Evolutionary conservation across 2,888 invertebrate species (phyloP), one percentile per base, ranked within the genome.

Genomic region (Oligia latruncula): DNA sequence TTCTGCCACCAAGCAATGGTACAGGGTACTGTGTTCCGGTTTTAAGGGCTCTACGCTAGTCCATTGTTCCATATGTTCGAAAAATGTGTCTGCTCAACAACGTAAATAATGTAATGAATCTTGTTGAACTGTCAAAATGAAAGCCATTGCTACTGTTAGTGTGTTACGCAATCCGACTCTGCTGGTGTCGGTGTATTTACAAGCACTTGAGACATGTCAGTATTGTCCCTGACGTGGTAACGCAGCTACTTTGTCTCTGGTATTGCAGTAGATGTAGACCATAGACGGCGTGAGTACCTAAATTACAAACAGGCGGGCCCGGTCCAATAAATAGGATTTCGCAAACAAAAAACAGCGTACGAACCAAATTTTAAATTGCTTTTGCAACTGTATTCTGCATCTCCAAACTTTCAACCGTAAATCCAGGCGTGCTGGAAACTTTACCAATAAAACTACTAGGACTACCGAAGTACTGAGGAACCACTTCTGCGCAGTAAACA

Each of bases 391-490:
- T 60, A 77, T 70, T 66, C 72, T 60, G 52, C 52, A 84, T 67
- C 64, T 75, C 85, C 72, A 80, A 88, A 84, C 81, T 80, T 68
- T 64, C 40, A 66, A 60, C 60, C 52, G 65, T 68, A 65, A 77
- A 62, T 83, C 64, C 77, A 70, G 75, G 49, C 71, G 52, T 43
- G 29, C 75, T 70, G 58, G 74, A 86, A 88, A 82, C 82, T 89
- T 84, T 89, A 15, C 74, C 82, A 89, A 88, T 88, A 86, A 84
- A 85, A 88, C 71, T 80, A 78, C 67, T 64, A 62, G 82, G 66
- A 49, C 23, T 60, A 20, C 52, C 1, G 43, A 74, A 82, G 74
- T 43, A 74, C 15, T 46, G 23, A 87, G 70, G 71, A 83, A 60
- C 74, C 43, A 74, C 73, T 75, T 78, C 46, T 55, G 55, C 40